Base-by-base conservation (phyloP, 1,140 invertebrate species). In the Hydropsyche tenuis region DNA sequence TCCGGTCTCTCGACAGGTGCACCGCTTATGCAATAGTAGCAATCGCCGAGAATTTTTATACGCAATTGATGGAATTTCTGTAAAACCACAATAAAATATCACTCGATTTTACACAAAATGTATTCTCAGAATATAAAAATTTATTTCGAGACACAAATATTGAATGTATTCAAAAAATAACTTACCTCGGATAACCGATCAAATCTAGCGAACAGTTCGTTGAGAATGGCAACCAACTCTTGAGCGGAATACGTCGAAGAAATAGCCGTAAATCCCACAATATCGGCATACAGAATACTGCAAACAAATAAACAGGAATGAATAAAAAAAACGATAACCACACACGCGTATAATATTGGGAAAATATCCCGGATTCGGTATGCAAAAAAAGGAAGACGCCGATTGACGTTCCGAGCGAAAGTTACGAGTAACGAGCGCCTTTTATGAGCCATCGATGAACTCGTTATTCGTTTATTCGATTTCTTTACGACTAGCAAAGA, bases 11-110 rank as follows among this genome's bases (percentile, higher is more conserved):
- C 94, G 53, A 92, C 88, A 0, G 95, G 95, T 37, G 94, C 95
- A 11, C 93, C 94, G 83, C 94, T 95, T 79, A 97, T 96, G 82
- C 96, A 97, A 85, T 98, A 97, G 84, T 98, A 97, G 83, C 96
- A 97, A 83, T 97, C 96, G 0, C 96, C 96, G 16, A 97, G 88
- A 81, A 97, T 97, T 87, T 97, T 98, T 74, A 98, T 97, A 46
- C 96, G 87, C 73, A 97, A 84, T 82, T 97, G 96, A 81, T 97
- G 91, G 83, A 96, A 97, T 90, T 95, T 96, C 92, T 92, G 45
- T 7, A 68, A 65, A 60, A 68, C 27, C 30, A 37, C 30, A 37
- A 37, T 37, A 37, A 37, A 37, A 37, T 37, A 4, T 37, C 30
- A 37, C n/a, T n/a, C n/a, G n/a, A n/a, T n/a, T n/a, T n/a, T n/a